Evolutionary conservation across 2,113 vertebrate species (phyloP).

Genomic region (Menura novaehollandiae): DNA sequence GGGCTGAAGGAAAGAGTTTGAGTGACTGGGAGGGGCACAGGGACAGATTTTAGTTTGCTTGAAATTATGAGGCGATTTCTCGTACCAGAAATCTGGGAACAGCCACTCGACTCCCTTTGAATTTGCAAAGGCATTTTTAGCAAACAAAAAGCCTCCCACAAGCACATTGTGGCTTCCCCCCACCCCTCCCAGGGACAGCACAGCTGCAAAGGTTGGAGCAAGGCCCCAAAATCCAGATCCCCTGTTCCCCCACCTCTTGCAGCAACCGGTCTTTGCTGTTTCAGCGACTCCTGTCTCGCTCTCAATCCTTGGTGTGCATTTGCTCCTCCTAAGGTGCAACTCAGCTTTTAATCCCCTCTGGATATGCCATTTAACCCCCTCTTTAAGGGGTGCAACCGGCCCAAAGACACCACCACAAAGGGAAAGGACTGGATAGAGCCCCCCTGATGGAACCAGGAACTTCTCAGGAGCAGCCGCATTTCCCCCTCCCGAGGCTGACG

Average conservation of each 20-base stretch:
- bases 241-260: background rate
- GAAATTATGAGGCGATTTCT: background rate
- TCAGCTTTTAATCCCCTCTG: background rate
- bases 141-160: background rate
- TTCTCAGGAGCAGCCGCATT: background rate
- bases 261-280: background rate
- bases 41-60: background rate
- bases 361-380: rapidly evolving
- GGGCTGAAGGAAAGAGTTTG: background rate
- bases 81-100: background rate
- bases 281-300: background rate
- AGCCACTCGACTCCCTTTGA: background rate
- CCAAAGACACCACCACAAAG: rapidly evolving
- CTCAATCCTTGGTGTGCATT: background rate
- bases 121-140: background rate
- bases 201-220: background rate
- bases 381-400: background rate
- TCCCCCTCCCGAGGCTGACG: rapidly evolving
- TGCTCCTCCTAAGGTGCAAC: background rate
- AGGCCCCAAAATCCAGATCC: background rate
- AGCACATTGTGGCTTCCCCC: background rate
- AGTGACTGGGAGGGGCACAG: background rate
- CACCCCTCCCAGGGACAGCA: background rate
- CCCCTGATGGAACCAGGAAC: background rate
- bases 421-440: background rate